phyloP scores from a whole-genome alignment of 1,140 invertebrate species.

The Drosophila ohnishii region DNA sequence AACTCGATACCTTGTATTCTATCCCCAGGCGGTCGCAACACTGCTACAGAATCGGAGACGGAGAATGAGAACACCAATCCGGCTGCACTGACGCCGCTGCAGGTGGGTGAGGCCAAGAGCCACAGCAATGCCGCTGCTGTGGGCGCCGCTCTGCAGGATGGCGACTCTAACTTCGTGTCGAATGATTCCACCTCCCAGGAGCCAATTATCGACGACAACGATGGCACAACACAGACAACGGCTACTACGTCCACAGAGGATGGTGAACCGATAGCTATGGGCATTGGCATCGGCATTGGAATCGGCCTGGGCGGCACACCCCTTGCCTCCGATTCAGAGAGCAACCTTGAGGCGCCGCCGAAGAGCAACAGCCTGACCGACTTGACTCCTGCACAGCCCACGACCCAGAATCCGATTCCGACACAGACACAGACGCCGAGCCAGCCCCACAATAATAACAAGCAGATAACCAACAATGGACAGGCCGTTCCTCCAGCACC shows the following conservation, averaged over 20 bases:
- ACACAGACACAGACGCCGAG: constrained; percentile 28
- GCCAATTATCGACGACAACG: constrained; percentile 77
- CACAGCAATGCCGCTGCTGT: constrained; percentile 63
- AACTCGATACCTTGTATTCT: constrained; percentile 12
- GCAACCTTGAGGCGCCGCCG: constrained; percentile 85
- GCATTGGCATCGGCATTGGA: constrained; percentile 31
- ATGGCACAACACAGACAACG: constrained; percentile 79
- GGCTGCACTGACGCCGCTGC: constrained; percentile 44
- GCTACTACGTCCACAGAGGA: constrained; percentile 79
- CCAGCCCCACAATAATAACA: constrained; percentile 58
- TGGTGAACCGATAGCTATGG: constrained; percentile 54
- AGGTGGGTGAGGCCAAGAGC: constrained; percentile 70
- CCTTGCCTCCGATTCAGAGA: constrained; percentile 81
- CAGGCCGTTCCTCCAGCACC: constrained; percentile 22
- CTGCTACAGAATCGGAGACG: constrained; percentile 84
- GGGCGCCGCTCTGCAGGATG: constrained; percentile 67
- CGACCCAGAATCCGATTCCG: constrained; percentile 28
- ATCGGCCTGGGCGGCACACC: constrained; percentile 47
- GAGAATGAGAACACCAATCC: constrained; percentile 83
- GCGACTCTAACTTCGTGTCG: constrained; percentile 79
- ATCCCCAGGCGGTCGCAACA: constrained; percentile 84
- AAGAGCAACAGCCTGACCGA: constrained; percentile 76
- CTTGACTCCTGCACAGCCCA: constrained; percentile 27
- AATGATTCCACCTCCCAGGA: constrained; percentile 82
- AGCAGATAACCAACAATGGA: constrained; percentile 62